Evolutionary conservation across 2,113 vertebrate genomes (phyloP).

Genomic region (Bujurquina vittata): DNA sequence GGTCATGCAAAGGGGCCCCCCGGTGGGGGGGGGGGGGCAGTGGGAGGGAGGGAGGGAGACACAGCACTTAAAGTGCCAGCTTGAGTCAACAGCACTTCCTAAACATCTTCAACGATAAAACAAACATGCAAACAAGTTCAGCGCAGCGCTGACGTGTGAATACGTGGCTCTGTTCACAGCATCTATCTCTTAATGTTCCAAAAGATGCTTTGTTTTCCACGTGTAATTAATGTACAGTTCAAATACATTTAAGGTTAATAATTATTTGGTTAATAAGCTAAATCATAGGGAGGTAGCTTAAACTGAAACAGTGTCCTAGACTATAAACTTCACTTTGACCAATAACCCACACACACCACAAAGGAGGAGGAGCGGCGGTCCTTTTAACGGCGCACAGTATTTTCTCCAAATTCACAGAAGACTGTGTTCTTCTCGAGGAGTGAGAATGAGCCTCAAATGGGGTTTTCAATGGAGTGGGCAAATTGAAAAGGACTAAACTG

Average conservation of each 20-base stretch:
- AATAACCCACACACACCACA: not conserved
- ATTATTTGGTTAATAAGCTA: not conserved
- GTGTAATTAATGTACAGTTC: not conserved
- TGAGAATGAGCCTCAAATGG: slow-evolving; percentile 67
- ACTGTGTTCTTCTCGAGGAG: slow-evolving; percentile 55
- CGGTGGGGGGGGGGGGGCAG: slow-evolving; percentile 52
- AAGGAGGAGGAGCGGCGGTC: not conserved
- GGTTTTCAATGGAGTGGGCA: slow-evolving; percentile 82
- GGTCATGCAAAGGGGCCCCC: slow-evolving; percentile 74
- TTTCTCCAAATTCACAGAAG: slow-evolving; percentile 48
- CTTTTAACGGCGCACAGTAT: slow-evolving; percentile 11
- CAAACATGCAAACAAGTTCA: slow-evolving; percentile 77
- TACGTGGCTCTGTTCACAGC: not conserved
- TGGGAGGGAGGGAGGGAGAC: slow-evolving; percentile 72
- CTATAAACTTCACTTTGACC: not conserved
- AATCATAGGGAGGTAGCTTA: not conserved
- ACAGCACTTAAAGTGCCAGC: slow-evolving; percentile 76
- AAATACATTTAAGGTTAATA: not conserved
- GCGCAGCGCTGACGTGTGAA: not conserved
- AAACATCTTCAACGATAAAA: slow-evolving; percentile 78
- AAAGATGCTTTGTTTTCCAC: not conserved
- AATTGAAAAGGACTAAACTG: slow-evolving; percentile 82
- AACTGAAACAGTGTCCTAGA: not conserved
- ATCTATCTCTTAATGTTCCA: not conserved
- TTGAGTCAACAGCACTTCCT: slow-evolving; percentile 78